These are phyloP conservation scores for Hecatera dysodea DNA, from an alignment of 2,888 invertebrate species.

Conservation along the genomic window DNA sequence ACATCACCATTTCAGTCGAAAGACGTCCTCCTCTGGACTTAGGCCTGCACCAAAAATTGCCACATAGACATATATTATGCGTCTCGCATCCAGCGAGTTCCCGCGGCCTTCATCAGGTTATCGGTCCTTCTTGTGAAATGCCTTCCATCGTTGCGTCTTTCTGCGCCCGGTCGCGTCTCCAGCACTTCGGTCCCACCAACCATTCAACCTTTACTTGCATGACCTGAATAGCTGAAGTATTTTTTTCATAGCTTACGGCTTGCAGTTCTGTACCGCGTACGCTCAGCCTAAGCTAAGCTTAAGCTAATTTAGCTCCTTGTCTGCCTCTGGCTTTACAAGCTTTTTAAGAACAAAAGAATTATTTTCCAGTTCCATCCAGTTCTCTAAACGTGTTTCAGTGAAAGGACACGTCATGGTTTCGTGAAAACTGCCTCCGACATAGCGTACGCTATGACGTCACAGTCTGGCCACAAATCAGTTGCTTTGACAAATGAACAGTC, in stretches of 20 bases:
- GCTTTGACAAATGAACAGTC: constrained; percentile 34
- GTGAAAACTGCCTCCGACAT: constrained; percentile 32
- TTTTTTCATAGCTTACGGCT: not conserved
- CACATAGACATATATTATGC: not conserved
- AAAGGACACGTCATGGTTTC: constrained; percentile 43
- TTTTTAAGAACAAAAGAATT: constrained; percentile 45
- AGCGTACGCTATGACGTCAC: constrained; percentile 40
- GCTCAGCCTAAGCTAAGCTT: not conserved
- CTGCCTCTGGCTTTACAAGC: not conserved
- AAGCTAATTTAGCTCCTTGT: not conserved
- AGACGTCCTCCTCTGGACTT: not conserved
- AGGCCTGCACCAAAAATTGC: not conserved
- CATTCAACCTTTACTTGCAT: not conserved
- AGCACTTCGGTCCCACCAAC: not conserved
- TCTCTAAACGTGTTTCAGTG: constrained; percentile 22
- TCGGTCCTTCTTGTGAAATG: too few species aligned
- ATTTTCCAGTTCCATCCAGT: not conserved
- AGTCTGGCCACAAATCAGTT: constrained; percentile 49
- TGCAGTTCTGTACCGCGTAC: too few species aligned
- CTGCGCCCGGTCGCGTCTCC: not conserved
- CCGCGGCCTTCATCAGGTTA: too few species aligned
- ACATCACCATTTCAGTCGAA: not conserved
- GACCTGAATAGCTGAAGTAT: too few species aligned
- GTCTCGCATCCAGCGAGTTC: not conserved
- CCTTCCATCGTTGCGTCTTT: too few species aligned